Conservation (phyloP, 2,797 vertebrate species). For the Sciurus carolinensis region DNA sequence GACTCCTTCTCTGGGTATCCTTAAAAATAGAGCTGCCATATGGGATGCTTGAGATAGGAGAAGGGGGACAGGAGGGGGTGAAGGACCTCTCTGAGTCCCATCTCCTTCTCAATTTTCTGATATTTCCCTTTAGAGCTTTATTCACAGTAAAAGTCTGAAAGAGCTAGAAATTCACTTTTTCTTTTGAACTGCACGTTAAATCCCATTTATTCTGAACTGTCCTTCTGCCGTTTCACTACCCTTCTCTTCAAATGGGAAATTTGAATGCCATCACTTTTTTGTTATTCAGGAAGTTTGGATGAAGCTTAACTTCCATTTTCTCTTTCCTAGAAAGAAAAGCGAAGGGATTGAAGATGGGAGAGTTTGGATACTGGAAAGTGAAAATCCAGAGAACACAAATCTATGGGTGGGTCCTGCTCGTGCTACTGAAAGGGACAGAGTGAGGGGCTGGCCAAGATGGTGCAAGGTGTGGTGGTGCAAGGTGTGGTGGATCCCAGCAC, state of each 20-base stretch:
- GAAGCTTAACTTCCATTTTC: conserved; percentile 19
- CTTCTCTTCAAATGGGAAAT: conserved; percentile 47
- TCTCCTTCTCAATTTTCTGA: conserved; percentile 70
- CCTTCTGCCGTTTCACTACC: conserved; percentile 49
- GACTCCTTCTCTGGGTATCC: conserved; percentile 79
- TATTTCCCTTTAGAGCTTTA: conserved; percentile 64
- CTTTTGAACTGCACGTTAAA: conserved; percentile 38
- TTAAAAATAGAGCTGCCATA: conserved; percentile 85
- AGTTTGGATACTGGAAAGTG: not conserved
- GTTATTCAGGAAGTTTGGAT: conserved; percentile 40
- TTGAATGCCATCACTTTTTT: conserved; percentile 27
- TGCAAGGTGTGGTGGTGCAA: accelerated
- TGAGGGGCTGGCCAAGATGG: not conserved
- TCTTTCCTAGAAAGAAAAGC: conserved; percentile 54
- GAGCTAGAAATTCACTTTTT: conserved; percentile 57
- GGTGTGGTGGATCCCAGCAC: accelerated
- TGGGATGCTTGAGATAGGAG: conserved; percentile 77
- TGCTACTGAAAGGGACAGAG: accelerated
- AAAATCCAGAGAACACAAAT: not conserved
- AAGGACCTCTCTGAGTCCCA: conserved; percentile 52
- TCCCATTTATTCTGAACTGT: conserved; percentile 46
- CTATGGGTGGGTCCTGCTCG: not conserved
- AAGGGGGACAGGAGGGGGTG: conserved; percentile 6
- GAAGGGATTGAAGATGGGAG: not conserved
- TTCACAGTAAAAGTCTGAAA: conserved; percentile 59